These are phyloP conservation scores for Caenorhabditis inopinata DNA, from an alignment of 1,140 invertebrate genomes.

Conservation along the genomic window DNA sequence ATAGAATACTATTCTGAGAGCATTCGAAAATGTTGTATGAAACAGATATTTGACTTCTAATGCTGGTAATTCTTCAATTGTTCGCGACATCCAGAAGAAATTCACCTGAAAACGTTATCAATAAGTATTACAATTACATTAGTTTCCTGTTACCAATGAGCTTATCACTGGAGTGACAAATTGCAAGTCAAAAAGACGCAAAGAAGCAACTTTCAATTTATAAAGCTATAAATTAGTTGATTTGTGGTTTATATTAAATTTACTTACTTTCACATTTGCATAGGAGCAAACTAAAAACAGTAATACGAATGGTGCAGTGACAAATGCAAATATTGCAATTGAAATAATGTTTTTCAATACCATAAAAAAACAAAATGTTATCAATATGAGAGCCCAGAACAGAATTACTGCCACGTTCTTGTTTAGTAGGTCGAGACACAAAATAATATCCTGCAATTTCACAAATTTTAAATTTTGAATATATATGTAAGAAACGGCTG, in stretches of 20 bases:
- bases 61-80: neutral
- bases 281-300: neutral
- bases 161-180: slow-evolving; percentile 1
- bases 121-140: too few relatives aligned
- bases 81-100: slow-evolving; percentile 9
- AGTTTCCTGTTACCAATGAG: neutral
- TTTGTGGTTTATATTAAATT: too few relatives aligned
- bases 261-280: neutral
- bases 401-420: neutral
- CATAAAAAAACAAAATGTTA: neutral
- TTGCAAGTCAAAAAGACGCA: slow-evolving; percentile 15
- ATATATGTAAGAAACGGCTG: too few relatives aligned
- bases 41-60: slow-evolving; percentile 1
- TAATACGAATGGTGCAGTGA: neutral
- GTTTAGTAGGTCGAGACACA: neutral
- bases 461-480: too few relatives aligned
- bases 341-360: neutral
- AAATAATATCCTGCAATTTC: neutral
- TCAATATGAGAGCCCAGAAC: neutral
- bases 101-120: neutral
- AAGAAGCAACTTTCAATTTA: neutral
- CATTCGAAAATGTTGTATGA: neutral
- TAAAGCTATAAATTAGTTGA: neutral
- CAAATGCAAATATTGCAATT: neutral
- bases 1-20: neutral